These are phyloP conservation scores for Charanyca ferruginea DNA, from an alignment of 2,888 invertebrate species.

Conservation along the genomic window DNA sequence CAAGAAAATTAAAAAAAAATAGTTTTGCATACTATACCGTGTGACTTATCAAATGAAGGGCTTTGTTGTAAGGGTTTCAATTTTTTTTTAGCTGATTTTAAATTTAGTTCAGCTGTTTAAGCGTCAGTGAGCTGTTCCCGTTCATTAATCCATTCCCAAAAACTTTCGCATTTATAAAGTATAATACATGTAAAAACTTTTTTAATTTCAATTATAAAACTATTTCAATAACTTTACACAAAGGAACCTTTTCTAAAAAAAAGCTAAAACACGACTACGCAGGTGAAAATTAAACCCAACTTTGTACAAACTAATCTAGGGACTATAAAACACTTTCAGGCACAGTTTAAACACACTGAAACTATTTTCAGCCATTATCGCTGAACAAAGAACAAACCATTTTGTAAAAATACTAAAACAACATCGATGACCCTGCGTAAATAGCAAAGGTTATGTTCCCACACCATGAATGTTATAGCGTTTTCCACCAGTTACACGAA, in stretches of 20 bases:
- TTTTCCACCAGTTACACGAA: slow-evolving; percentile 45
- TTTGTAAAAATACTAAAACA: slow-evolving; percentile 28
- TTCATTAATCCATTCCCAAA: too few relatives aligned
- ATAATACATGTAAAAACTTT: not conserved
- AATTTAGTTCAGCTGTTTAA: too few relatives aligned
- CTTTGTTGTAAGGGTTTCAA: too few relatives aligned
- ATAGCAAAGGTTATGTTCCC: slow-evolving; percentile 33
- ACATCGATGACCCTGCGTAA: slow-evolving; percentile 18
- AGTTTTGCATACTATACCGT: too few relatives aligned
- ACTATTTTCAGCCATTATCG: slow-evolving; percentile 27
- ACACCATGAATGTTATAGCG: slow-evolving; percentile 49
- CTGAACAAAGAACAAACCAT: slow-evolving; percentile 3
- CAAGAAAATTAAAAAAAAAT: too few relatives aligned
- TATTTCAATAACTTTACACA: slow-evolving; percentile 14
- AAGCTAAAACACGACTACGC: not conserved
- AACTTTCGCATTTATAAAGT: too few relatives aligned
- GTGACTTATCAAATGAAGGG: too few relatives aligned
- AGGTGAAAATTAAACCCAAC: slow-evolving; percentile 19
- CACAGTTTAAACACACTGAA: slow-evolving; percentile 22
- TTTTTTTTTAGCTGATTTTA: too few relatives aligned
- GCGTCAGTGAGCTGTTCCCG: too few relatives aligned
- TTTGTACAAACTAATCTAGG: slow-evolving; percentile 22
- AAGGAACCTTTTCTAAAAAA: slow-evolving; percentile 2
- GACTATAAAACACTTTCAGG: slow-evolving; percentile 24
- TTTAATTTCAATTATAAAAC: slow-evolving; percentile 11